Conservation (phyloP, 2,888 invertebrate genomes). For the Archips crataeganus region DNA sequence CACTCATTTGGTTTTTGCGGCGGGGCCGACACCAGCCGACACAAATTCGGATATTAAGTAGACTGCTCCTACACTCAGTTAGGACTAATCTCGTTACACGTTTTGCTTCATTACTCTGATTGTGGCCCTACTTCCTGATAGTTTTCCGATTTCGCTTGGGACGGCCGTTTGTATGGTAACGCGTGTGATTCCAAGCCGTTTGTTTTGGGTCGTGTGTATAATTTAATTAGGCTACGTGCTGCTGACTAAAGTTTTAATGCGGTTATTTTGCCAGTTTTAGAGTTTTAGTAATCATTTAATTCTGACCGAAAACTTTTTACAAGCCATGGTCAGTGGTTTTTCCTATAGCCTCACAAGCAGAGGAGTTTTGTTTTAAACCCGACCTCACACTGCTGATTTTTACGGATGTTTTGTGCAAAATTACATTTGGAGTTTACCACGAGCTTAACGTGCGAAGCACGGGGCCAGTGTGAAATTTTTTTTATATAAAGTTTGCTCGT, state of each 20-base stretch:
- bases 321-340: no score
- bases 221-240: slow-evolving; percentile 2
- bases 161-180: slow-evolving; percentile 31
- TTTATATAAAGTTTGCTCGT: no score
- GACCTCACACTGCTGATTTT: no score
- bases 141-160: slow-evolving; percentile 37
- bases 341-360: no score
- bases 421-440: no score
- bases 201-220: slow-evolving; percentile 19
- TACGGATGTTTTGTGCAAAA: no score
- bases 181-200: slow-evolving; percentile 10
- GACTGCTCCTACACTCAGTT: slow-evolving; percentile 55
- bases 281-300: not conserved
- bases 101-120: slow-evolving; percentile 62
- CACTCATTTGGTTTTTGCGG: slow-evolving; percentile 69
- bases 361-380: no score
- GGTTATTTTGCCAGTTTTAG: not conserved
- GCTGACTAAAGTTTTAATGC: not conserved
- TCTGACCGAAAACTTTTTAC: not conserved
- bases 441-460: no score
- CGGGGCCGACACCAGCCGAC: slow-evolving; percentile 45
- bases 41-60: slow-evolving; percentile 60
- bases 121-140: slow-evolving; percentile 42
- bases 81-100: slow-evolving; percentile 63
- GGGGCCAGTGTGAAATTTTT: no score